A percentile compares a stretch with the other conserved stretches of the same genome.
Conservation (phyloP, 2,113 vertebrate genomes). For the Willisornis vidua region DNA sequence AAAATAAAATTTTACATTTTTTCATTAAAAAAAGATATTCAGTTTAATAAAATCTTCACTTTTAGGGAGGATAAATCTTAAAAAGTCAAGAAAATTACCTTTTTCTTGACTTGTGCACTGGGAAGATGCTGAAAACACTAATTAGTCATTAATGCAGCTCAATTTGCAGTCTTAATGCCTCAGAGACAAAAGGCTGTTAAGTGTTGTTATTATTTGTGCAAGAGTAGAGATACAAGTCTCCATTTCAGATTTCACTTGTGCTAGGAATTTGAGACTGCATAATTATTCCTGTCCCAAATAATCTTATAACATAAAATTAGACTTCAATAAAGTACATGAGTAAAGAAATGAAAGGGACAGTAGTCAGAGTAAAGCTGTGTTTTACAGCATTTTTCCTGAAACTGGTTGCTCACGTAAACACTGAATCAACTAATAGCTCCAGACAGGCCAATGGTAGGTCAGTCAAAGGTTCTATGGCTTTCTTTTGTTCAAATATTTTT, state of each 20-base stretch:
- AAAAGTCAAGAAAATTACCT: neutral
- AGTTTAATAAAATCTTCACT: neutral
- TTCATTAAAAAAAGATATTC: neutral
- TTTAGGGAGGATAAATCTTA: neutral
- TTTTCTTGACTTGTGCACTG: neutral
- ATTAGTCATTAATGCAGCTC: neutral
- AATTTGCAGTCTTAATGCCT: slow-evolving; percentile 29
- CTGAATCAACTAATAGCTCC: neutral
- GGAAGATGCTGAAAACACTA: slow-evolving; percentile 26
- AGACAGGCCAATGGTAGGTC: neutral
- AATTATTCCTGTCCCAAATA: neutral
- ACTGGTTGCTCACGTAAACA: neutral
- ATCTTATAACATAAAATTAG: neutral
- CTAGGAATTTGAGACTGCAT: neutral
- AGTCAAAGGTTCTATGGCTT: neutral
- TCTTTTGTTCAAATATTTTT: neutral
- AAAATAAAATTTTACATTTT: neutral
- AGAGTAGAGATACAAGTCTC: neutral
- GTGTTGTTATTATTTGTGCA: slow-evolving; percentile 6
- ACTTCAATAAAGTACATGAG: neutral
- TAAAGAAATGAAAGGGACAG: neutral
- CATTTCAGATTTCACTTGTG: neutral
- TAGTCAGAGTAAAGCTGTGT: neutral
- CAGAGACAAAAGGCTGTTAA: slow-evolving; percentile 21
- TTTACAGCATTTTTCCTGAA: neutral